Conservation (phyloP, 2,797 vertebrate species). For the Alfaro cultratus region DNA sequence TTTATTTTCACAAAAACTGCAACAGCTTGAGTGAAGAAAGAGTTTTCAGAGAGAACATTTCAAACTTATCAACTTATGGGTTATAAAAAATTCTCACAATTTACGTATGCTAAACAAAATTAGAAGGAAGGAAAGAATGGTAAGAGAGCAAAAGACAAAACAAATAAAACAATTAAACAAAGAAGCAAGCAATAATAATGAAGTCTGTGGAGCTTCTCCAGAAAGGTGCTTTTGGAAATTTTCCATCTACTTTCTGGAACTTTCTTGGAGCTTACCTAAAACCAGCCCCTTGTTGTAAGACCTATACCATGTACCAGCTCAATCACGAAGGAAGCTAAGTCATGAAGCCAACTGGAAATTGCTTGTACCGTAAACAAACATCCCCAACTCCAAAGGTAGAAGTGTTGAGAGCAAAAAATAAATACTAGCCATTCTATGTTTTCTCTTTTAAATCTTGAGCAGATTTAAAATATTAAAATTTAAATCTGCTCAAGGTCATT, state of each 20-base stretch:
- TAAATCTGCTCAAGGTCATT: too few species aligned
- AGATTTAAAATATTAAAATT: too few species aligned
- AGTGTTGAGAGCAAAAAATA: not conserved
- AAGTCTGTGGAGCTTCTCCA: not conserved
- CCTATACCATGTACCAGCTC: too few species aligned
- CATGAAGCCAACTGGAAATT: too few species aligned
- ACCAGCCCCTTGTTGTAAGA: too few species aligned
- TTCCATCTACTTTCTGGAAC: not conserved
- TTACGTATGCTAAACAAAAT: not conserved
- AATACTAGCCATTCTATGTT: not conserved
- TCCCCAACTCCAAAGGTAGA: too few species aligned
- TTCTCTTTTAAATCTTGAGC: not conserved
- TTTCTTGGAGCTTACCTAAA: not conserved
- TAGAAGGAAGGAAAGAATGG: not conserved
- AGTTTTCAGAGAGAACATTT: not conserved
- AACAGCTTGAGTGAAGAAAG: not conserved
- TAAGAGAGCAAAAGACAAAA: not conserved
- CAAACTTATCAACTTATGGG: not conserved
- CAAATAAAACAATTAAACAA: not conserved
- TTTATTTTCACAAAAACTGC: slow-evolving; percentile 4
- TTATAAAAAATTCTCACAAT: not conserved
- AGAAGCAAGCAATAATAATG: not conserved
- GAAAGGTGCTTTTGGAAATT: not conserved
- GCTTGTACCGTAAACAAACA: too few species aligned
- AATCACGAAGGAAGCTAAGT: too few species aligned